A percentile compares a stretch with the other conserved stretches of the same genome.
Evolutionary conservation across 2,797 vertebrate species (phyloP).

Genomic region (Hoplostethus atlanticus): DNA sequence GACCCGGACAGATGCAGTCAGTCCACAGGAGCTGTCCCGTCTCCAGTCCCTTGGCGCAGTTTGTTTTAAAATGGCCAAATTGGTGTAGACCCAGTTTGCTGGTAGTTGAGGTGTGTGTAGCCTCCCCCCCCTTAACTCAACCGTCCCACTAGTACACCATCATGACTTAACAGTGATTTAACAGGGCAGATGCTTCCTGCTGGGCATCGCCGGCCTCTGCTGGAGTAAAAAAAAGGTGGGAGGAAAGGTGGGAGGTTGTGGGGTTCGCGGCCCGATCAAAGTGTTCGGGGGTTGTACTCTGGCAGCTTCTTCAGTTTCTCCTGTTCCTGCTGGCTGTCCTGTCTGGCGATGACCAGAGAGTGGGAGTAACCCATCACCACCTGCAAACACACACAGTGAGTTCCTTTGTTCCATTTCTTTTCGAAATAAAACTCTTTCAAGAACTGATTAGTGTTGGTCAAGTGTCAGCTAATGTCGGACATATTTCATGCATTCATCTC

Average conservation of each 20-base stretch:
- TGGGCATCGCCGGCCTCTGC: slow-evolving; percentile 56
- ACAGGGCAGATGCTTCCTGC: slow-evolving; percentile 50
- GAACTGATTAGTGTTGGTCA: too few relatives aligned
- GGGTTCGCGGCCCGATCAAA: slow-evolving; percentile 81
- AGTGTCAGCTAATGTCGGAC: too few relatives aligned
- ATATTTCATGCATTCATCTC: too few relatives aligned
- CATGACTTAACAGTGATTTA: slow-evolving; percentile 36
- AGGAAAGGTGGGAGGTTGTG: slow-evolving; percentile 31
- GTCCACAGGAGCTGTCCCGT: not conserved
- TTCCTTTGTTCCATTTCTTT: too few relatives aligned
- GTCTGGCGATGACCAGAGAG: slow-evolving; percentile 91
- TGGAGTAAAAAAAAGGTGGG: slow-evolving; percentile 39
- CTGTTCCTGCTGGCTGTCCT: slow-evolving; percentile 89
- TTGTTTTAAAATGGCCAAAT: slow-evolving; percentile 58
- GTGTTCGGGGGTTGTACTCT: slow-evolving; percentile 95
- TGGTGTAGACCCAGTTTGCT: slow-evolving; percentile 47
- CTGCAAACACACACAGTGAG: slow-evolving; percentile 71
- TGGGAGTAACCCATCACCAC: slow-evolving; percentile 96
- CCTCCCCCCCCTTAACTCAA: slow-evolving; percentile 45
- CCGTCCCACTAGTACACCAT: slow-evolving; percentile 38
- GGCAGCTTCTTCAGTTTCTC: slow-evolving; percentile 94
- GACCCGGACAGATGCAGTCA: slow-evolving; percentile 13
- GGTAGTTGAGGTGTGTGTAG: slow-evolving; percentile 58
- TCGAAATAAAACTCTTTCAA: too few relatives aligned
- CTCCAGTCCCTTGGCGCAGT: slow-evolving; percentile 25